These are phyloP conservation scores for Albula goreensis DNA, from an alignment of 2,113 vertebrate species.

Conservation along the genomic window DNA sequence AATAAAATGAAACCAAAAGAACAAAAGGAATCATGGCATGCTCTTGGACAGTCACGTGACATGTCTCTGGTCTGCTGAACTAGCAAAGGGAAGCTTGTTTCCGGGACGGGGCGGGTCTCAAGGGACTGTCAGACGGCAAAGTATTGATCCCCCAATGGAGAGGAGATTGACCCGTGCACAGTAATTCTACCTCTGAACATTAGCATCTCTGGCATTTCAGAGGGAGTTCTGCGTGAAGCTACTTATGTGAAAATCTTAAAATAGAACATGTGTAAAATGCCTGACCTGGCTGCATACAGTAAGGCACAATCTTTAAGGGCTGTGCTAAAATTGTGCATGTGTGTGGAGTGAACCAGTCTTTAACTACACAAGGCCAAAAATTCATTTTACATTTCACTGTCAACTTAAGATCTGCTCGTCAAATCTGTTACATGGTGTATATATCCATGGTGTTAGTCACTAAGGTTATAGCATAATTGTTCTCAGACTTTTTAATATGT, in stretches of 20 bases:
- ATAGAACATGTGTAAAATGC: not conserved
- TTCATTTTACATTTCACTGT: too few species aligned
- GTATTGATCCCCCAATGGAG: too few species aligned
- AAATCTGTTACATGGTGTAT: too few species aligned
- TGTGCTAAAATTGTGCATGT: not conserved
- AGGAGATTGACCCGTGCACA: not conserved
- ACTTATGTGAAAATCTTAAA: not conserved
- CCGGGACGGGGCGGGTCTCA: too few species aligned
- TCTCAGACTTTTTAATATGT: not conserved
- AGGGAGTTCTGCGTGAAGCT: not conserved
- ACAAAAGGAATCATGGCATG: too few species aligned
- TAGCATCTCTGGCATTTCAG: not conserved
- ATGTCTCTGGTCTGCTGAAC: too few species aligned
- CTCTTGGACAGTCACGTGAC: too few species aligned
- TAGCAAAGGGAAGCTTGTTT: too few species aligned
- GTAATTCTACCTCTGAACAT: not conserved
- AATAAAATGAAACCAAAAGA: too few species aligned
- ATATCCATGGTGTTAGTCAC: not conserved
- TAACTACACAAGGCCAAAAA: not conserved
- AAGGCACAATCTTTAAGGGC: not conserved
- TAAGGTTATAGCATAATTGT: not conserved
- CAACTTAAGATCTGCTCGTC: too few species aligned
- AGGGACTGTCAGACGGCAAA: not conserved
- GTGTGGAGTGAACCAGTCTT: not conserved
- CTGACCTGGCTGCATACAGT: slow-evolving; percentile 6